These are phyloP conservation scores for Kryptopterus vitreolus DNA, from an alignment of 2,797 vertebrate species.

Conservation along the genomic window DNA sequence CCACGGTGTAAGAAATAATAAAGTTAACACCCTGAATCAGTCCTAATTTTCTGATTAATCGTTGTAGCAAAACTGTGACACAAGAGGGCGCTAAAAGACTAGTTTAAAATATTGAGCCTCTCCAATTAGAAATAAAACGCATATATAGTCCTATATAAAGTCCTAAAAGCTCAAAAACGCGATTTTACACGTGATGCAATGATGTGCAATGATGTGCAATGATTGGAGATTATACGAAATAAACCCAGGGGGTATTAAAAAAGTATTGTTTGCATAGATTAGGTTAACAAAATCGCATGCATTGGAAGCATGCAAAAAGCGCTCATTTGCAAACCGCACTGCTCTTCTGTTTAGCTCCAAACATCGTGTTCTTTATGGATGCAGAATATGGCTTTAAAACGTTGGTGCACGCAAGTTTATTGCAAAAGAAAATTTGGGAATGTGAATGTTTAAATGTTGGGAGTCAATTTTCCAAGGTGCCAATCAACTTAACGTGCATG, in stretches of 20 bases:
- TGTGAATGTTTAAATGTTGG: too few relatives aligned
- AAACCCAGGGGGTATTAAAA: neutral
- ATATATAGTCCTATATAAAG: too few relatives aligned
- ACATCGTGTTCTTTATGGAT: neutral
- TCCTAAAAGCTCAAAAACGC: neutral
- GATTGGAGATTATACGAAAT: neutral
- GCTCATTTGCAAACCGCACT: slow-evolving; percentile 17
- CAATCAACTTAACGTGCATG: too few relatives aligned
- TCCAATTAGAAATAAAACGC: neutral
- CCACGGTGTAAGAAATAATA: too few relatives aligned
- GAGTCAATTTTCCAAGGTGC: too few relatives aligned
- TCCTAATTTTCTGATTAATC: neutral
- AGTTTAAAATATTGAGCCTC: neutral
- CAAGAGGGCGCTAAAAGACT: neutral
- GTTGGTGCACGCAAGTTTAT: too few relatives aligned
- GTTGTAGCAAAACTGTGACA: neutral
- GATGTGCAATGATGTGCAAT: too few relatives aligned
- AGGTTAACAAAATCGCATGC: neutral
- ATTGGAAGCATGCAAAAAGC: neutral
- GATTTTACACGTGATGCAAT: neutral
- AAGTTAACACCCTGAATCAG: too few relatives aligned
- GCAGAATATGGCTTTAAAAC: too few relatives aligned
- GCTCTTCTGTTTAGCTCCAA: neutral
- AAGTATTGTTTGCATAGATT: neutral
- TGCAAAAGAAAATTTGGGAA: too few relatives aligned